Evolutionary conservation across 2,113 vertebrate genomes (phyloP).

Genomic region (Suncus etruscus): DNA sequence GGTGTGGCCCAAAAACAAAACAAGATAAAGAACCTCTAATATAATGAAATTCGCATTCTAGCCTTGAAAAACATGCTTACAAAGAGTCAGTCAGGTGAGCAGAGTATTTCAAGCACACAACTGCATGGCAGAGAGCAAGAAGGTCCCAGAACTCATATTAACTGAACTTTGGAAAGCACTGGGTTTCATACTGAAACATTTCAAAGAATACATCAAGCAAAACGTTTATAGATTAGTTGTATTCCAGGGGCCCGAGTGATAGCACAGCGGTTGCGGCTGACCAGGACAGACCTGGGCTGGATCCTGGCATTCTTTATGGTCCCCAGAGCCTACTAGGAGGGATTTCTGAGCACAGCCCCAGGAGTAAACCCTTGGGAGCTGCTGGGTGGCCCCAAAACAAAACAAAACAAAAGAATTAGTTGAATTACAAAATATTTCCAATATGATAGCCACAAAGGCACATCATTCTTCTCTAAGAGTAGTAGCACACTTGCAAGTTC

Average conservation of each 20-base stretch:
- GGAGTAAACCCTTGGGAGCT: no score
- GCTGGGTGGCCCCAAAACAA: no score
- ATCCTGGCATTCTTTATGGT: no score
- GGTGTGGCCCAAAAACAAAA: no score
- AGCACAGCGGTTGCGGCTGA: no score
- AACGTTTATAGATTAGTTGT: background rate
- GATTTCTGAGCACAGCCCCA: no score
- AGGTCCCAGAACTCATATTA: background rate
- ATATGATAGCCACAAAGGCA: background rate
- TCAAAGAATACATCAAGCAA: background rate
- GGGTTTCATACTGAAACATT: no score
- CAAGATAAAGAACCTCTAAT: slow-evolving; percentile 26
- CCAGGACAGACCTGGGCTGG: no score
- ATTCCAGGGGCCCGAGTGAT: no score
- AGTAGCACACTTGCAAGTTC: background rate
- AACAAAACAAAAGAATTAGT: background rate
- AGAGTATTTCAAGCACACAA: background rate
- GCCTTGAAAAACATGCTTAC: background rate
- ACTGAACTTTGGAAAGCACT: slow-evolving; percentile 24
- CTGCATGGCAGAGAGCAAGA: background rate
- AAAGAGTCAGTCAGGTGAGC: background rate
- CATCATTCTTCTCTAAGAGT: background rate
- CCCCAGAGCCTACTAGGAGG: no score
- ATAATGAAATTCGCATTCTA: slow-evolving; percentile 19
- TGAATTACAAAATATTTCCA: slow-evolving; percentile 38